Evolutionary conservation across 1,140 invertebrate genomes (phyloP).

Genomic region (Drosophila nebulosa): DNA sequence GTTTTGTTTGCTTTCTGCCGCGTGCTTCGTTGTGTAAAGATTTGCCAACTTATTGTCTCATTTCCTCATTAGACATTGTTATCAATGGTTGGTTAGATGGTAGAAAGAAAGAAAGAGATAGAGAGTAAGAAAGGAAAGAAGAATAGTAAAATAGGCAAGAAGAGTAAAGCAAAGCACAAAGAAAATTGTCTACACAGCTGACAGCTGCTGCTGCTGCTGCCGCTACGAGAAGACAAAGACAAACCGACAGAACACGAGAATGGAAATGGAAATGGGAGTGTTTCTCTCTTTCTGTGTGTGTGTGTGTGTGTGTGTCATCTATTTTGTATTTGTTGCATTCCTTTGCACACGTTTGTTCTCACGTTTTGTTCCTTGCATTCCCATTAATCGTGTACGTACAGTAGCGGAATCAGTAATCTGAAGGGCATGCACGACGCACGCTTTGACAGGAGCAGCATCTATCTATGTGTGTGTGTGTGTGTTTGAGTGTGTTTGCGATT

Average conservation of each 20-base stretch:
- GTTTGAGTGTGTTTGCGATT: background rate
- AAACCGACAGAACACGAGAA: background rate
- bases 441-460: background rate
- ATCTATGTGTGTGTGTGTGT: background rate
- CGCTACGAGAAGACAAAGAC: too few relatives aligned
- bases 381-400: background rate
- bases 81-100: conserved; percentile 37
- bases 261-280: conserved; percentile 1
- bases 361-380: conserved; percentile 25
- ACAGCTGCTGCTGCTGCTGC: conserved; percentile 63
- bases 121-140: background rate
- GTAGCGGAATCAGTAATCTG: background rate
- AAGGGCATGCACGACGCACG: background rate
- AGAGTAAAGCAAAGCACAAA: conserved; percentile 59
- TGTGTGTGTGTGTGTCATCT: conserved; percentile 37
- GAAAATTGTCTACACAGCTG: conserved; percentile 68
- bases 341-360: conserved; percentile 55
- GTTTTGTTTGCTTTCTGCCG: background rate
- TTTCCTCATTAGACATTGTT: conserved; percentile 61
- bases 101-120: background rate
- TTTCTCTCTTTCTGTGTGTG: background rate
- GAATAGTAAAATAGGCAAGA: background rate
- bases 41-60: conserved; percentile 31
- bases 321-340: conserved; percentile 53
- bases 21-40: conserved; percentile 17